Evolutionary conservation across 2,113 vertebrate genomes (phyloP).

Genomic region (Platichthys stellatus): DNA sequence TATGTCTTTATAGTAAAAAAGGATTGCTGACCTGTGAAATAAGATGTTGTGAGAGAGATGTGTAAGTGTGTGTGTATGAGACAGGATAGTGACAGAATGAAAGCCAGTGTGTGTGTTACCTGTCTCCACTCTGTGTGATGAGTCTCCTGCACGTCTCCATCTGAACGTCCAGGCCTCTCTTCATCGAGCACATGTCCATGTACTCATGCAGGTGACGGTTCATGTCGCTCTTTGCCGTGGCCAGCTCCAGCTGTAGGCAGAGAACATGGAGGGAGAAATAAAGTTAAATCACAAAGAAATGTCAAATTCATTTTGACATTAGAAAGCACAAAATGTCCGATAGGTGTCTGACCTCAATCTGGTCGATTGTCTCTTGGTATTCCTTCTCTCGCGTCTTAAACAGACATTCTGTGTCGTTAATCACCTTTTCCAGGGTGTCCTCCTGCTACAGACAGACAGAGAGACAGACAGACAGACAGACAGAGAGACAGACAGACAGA

Average conservation of each 20-base stretch:
- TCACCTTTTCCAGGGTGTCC: constrained; percentile 96
- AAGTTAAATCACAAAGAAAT: not conserved
- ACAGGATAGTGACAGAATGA: not conserved
- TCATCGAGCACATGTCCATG: constrained; percentile 99
- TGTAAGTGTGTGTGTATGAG: too few relatives aligned
- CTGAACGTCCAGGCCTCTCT: constrained; percentile 95
- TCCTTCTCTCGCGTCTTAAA: constrained; percentile 97
- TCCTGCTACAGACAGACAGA: constrained; percentile 82
- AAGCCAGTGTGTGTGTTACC: constrained; percentile 69
- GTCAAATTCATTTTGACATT: too few relatives aligned
- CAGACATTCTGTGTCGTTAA: constrained; percentile 95
- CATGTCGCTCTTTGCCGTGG: constrained; percentile 97
- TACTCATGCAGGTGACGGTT: constrained; percentile 97
- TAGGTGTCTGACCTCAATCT: constrained; percentile 90
- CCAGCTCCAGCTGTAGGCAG: constrained; percentile 88
- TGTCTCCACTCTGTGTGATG: constrained; percentile 93
- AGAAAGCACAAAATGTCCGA: not conserved
- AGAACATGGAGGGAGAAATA: not conserved
- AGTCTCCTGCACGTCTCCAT: constrained; percentile 98
- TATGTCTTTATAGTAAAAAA: too few relatives aligned
- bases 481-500: too few relatives aligned
- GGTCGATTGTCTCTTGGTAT: constrained; percentile 97
- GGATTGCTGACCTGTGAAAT: not conserved
- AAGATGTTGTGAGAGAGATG: not conserved
- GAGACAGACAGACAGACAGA: not conserved